Conservation (phyloP, 2,888 invertebrate species). For the Teinopalpus imperialis region DNA sequence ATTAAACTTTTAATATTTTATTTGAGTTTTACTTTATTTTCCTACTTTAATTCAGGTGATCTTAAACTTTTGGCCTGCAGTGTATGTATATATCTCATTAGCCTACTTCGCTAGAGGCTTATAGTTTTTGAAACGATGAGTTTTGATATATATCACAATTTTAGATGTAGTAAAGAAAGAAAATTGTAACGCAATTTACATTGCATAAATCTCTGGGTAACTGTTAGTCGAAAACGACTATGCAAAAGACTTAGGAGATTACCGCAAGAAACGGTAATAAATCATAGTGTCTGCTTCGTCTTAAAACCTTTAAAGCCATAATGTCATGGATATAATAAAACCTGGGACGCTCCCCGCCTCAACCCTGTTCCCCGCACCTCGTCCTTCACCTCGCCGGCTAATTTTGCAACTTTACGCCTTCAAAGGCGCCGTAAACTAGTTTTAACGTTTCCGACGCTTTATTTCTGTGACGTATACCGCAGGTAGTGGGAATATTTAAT, state of each 20-base stretch:
- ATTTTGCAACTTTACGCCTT: slow-evolving; percentile 24
- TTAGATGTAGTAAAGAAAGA: no score
- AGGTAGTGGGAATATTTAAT: slow-evolving; percentile 10
- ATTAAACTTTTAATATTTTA: no score
- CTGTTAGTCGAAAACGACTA: background rate
- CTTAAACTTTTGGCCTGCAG: no score
- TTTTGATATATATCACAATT: no score
- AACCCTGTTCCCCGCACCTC: no score
- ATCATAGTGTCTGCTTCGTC: slow-evolving; percentile 2
- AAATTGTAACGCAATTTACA: background rate
- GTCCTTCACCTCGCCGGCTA: slow-evolving; percentile 4
- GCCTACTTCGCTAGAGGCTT: no score
- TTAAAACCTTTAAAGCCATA: slow-evolving; percentile 11
- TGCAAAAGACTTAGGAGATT: background rate
- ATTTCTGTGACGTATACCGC: slow-evolving; percentile 1
- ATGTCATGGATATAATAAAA: slow-evolving; percentile 17
- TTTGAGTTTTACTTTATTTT: no score
- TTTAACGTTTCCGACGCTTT: slow-evolving; percentile 11
- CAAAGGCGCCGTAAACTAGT: slow-evolving; percentile 24
- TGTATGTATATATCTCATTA: no score
- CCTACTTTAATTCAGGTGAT: no score
- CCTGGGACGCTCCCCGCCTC: background rate
- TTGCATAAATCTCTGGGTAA: background rate
- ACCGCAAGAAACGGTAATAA: background rate
- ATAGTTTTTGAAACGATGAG: no score